Conservation (phyloP, 2,797 vertebrate species). For the Pseudopleuronectes americanus region DNA sequence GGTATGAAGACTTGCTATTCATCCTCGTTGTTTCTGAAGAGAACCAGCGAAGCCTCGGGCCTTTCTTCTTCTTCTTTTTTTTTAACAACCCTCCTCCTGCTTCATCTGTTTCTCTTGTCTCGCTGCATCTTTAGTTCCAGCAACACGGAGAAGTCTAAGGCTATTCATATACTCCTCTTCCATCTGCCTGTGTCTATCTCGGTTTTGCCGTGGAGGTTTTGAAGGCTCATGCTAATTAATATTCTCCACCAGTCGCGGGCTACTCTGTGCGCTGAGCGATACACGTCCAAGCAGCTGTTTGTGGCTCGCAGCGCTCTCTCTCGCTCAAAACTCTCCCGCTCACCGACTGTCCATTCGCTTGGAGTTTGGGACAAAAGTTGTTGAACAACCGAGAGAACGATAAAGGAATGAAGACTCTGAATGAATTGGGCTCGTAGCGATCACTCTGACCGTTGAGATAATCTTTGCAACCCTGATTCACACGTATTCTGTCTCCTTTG, state of each 20-base stretch:
- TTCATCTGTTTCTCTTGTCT: constrained; percentile 14
- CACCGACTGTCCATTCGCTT: neutral
- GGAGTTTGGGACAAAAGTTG: neutral
- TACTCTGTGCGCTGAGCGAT: neutral
- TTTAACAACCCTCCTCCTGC: constrained; percentile 13
- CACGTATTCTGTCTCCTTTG: too few relatives aligned
- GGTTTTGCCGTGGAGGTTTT: constrained; percentile 10
- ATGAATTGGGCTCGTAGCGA: too few relatives aligned
- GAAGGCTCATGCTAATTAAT: constrained; percentile 43
- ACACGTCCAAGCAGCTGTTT: neutral
- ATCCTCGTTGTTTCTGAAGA: constrained; percentile 35
- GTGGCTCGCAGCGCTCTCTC: neutral
- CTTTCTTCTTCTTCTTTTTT: constrained; percentile 4
- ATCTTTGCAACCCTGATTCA: too few relatives aligned
- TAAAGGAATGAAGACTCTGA: neutral
- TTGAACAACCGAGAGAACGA: neutral
- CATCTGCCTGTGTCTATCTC: constrained; percentile 36
- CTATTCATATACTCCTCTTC: constrained; percentile 14
- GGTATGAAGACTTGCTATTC: constrained; percentile 32
- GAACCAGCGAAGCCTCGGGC: constrained; percentile 41
- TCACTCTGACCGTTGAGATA: too few relatives aligned
- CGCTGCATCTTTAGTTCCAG: constrained; percentile 5
- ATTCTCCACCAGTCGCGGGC: constrained; percentile 26
- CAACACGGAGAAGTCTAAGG: constrained; percentile 10
- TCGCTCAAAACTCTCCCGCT: neutral